Percentiles rank a stretch among this genome's conserved stretches.
phyloP scores from a whole-genome alignment of 2,888 invertebrate genomes.

The Hololepta plana region DNA sequence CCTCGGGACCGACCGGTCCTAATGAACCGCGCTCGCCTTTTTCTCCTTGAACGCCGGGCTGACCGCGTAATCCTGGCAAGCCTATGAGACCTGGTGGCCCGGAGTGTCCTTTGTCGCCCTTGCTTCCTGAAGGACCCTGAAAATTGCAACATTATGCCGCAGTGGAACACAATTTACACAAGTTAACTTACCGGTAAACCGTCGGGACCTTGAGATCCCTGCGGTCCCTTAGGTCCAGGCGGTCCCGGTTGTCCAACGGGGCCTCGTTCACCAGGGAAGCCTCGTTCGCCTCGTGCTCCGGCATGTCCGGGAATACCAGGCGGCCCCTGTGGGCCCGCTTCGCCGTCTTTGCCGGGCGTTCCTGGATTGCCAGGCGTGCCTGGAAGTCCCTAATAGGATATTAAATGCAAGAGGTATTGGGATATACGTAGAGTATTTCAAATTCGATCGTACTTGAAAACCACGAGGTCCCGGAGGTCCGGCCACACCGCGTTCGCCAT shows the following conservation, averaged over 20 bases:
- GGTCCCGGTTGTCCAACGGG: conserved; percentile 46
- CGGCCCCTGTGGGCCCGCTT: conserved; percentile 49
- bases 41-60: conserved; percentile 45
- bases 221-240: conserved; percentile 43
- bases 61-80: conserved; percentile 48
- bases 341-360: conserved; percentile 64
- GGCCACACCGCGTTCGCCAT: conserved; percentile 58
- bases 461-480: conserved; percentile 65
- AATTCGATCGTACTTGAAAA: conserved; percentile 41
- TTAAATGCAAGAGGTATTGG: neutral
- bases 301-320: conserved; percentile 33
- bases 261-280: conserved; percentile 61
- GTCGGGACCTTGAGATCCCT: conserved; percentile 48
- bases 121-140: conserved; percentile 45
- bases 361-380: conserved; percentile 58
- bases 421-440: neutral
- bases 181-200: conserved; percentile 39
- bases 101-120: conserved; percentile 52
- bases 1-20: conserved; percentile 58
- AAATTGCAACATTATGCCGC: neutral
- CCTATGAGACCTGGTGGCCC: conserved; percentile 55
- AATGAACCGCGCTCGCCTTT: conserved; percentile 57
- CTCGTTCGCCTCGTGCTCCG: conserved; percentile 41
- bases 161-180: conserved; percentile 1
- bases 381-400: conserved; percentile 32